phyloP scores from a whole-genome alignment of 2,113 vertebrate genomes.

The Hystrix cristata region DNA sequence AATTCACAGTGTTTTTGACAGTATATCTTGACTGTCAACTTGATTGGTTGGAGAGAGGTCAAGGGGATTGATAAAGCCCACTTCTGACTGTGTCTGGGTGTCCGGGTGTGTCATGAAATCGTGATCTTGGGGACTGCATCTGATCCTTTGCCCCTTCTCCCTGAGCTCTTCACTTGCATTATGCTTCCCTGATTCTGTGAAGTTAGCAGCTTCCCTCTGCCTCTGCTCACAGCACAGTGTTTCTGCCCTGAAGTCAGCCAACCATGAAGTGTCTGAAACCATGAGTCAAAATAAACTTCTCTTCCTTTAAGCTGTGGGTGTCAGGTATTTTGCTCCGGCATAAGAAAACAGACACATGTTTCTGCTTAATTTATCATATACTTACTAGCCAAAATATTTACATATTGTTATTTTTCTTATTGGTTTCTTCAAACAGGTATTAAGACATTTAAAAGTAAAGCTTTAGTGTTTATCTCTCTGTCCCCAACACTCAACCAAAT shows the following conservation, averaged over 20 bases:
- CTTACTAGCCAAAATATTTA: neutral
- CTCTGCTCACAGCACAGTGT: neutral
- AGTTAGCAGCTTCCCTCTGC: neutral
- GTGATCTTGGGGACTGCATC: neutral
- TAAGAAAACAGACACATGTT: neutral
- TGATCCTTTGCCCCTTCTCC: neutral
- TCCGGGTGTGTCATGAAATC: neutral
- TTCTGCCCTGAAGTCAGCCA: neutral
- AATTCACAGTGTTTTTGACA: neutral
- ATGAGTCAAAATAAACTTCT: neutral
- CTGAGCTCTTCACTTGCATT: neutral
- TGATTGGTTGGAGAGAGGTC: neutral
- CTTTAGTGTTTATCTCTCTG: neutral
- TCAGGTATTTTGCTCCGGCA: neutral
- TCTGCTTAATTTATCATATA: neutral
- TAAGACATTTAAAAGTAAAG: neutral
- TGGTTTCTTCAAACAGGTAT: neutral
- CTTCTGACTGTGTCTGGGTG: neutral
- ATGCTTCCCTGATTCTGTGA: neutral
- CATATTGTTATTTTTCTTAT: neutral
- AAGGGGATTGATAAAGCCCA: neutral
- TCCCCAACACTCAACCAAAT: neutral
- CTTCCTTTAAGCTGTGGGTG: neutral
- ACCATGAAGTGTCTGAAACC: neutral
- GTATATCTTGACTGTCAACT: neutral